These are phyloP conservation scores for Eremobia ochroleuca DNA, from an alignment of 2,888 invertebrate species.

Conservation along the genomic window DNA sequence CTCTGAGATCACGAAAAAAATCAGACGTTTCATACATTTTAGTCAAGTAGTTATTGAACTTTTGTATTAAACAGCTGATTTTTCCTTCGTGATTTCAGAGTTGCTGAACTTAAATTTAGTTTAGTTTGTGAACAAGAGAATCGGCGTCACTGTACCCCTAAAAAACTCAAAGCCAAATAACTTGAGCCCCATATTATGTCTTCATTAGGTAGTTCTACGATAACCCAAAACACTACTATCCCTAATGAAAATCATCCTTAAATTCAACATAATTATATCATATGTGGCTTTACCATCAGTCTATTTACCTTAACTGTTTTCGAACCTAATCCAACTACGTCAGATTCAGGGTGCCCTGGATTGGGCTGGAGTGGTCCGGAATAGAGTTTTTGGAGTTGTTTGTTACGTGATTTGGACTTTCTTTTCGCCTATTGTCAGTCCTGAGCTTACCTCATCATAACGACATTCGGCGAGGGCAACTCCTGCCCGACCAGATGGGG, in stretches of 20 bases:
- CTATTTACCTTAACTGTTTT: background rate
- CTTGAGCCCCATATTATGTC: background rate
- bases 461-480: background rate
- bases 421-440: background rate
- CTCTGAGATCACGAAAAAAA: too few species aligned
- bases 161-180: background rate
- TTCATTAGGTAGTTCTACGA: background rate
- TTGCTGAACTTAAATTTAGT: too few species aligned
- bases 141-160: background rate
- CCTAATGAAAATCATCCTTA: background rate
- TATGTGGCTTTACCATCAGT: background rate
- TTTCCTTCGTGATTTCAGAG: too few species aligned
- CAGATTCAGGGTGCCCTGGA: background rate
- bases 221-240: background rate
- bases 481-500: background rate
- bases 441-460: background rate
- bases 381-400: background rate
- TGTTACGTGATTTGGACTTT: background rate
- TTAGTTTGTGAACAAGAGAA: too few species aligned
- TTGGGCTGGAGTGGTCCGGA: background rate
- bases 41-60: too few species aligned
- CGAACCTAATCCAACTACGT: background rate
- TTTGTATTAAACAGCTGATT: too few species aligned
- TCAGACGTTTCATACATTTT: too few species aligned
- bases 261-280: background rate